Evolutionary conservation across 2,797 vertebrate species (phyloP).

Genomic region (Myripristis murdjan): DNA sequence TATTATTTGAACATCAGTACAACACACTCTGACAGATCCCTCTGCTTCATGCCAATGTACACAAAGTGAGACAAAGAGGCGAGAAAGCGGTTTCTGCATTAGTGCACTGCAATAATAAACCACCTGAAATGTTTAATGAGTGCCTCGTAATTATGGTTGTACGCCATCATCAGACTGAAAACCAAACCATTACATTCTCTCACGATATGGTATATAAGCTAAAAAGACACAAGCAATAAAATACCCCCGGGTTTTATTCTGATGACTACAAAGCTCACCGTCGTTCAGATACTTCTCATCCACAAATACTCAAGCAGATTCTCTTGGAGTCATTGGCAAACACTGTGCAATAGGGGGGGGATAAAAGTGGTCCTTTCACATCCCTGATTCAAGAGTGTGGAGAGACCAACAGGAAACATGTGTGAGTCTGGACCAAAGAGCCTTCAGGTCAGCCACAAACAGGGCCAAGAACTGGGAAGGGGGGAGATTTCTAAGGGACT

Average conservation of each 20-base stretch:
- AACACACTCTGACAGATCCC: slow-evolving; percentile 4
- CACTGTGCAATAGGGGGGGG: too few relatives aligned
- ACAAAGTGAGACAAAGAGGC: too few relatives aligned
- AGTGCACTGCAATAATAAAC: slow-evolving; percentile 3
- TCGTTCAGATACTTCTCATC: too few relatives aligned
- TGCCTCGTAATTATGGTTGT: background rate
- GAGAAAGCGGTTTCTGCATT: too few relatives aligned
- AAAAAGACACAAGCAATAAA: too few relatives aligned
- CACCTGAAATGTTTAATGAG: background rate
- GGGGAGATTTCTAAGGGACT: slow-evolving; percentile 54
- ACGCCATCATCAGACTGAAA: background rate
- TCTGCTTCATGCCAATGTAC: too few relatives aligned
- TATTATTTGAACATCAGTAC: slow-evolving; percentile 24
- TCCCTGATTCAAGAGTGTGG: slow-evolving; percentile 26
- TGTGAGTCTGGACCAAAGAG: slow-evolving; percentile 52
- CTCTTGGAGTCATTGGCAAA: too few relatives aligned
- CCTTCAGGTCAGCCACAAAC: slow-evolving; percentile 59
- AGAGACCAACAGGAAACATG: slow-evolving; percentile 53
- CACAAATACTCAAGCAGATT: too few relatives aligned
- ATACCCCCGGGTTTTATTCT: too few relatives aligned
- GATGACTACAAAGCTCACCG: too few relatives aligned
- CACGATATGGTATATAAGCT: too few relatives aligned
- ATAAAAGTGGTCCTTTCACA: background rate
- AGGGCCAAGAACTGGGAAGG: slow-evolving; percentile 35
- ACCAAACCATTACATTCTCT: background rate